Evolutionary conservation across 2,797 vertebrate species (phyloP).

Genomic region (Neoniphon sammara): DNA sequence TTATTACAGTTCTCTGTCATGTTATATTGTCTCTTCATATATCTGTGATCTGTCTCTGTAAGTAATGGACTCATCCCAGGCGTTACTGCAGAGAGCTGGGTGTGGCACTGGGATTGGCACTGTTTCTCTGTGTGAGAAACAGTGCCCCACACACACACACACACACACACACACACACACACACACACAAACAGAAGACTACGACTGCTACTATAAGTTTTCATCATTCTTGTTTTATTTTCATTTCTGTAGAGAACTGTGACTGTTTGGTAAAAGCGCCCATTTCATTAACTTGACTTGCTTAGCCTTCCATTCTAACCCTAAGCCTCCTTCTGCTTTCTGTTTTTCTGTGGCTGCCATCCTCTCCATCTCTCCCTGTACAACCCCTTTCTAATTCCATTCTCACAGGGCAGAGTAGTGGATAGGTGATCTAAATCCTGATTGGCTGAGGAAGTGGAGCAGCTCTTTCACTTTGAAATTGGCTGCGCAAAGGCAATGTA

Average conservation of each 20-base stretch:
- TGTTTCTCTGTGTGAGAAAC: constrained; percentile 21
- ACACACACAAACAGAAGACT: not conserved
- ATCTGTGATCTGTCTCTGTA: constrained; percentile 19
- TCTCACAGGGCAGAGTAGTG: not conserved
- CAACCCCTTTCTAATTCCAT: constrained; percentile 12
- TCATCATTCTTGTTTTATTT: not conserved
- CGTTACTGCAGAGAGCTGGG: constrained; percentile 44
- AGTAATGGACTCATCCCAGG: constrained; percentile 40
- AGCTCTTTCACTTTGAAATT: constrained; percentile 11
- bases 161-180: constrained; percentile 8
- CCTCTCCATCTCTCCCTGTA: not conserved
- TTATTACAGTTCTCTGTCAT: constrained; percentile 6
- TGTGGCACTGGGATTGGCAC: constrained; percentile 38
- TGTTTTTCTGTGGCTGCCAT: too few species aligned
- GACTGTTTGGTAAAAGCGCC: too few species aligned
- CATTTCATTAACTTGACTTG: too few species aligned
- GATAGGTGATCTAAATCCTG: not conserved
- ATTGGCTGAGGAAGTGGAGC: constrained; percentile 29
- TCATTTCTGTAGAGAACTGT: not conserved
- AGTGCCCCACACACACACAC: constrained; percentile 18
- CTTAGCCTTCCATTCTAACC: too few species aligned
- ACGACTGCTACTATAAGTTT: too few species aligned
- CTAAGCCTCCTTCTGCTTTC: too few species aligned
- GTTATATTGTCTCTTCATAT: not conserved
- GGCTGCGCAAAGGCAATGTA: constrained; percentile 30